Conservation (phyloP, 2,113 vertebrate genomes). For the Falco punctatus region DNA sequence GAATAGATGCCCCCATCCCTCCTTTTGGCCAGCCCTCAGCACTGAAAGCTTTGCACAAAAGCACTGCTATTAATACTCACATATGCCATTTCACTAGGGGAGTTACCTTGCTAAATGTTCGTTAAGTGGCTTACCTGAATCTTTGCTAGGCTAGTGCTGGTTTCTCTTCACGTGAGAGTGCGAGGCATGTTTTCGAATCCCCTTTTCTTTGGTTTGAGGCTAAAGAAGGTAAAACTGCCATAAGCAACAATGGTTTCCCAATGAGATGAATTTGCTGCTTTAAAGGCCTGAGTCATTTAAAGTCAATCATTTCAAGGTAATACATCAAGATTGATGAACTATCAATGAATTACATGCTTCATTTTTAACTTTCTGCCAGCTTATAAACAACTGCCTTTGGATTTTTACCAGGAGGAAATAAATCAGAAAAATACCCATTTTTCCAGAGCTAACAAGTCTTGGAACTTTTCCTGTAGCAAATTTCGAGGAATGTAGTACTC, state of each 20-base stretch:
- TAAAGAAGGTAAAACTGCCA: neutral
- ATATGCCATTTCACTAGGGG: neutral
- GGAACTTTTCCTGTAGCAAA: neutral
- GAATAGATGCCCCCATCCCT: neutral
- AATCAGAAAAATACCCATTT: neutral
- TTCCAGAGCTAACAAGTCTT: conserved; percentile 1
- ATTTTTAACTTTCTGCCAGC: neutral
- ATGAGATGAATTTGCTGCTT: neutral
- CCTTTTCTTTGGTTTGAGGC: neutral
- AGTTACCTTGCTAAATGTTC: neutral
- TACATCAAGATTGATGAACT: neutral
- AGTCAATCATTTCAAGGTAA: neutral
- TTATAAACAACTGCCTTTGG: neutral
- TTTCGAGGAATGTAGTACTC: neutral
- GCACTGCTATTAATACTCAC: neutral
- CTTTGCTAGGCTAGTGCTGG: neutral
- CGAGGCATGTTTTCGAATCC: neutral
- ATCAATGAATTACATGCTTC: neutral
- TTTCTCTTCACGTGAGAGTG: neutral
- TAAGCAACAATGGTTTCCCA: neutral
- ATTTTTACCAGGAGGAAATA: conserved; percentile 15
- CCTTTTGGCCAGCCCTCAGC: neutral
- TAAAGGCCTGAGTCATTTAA: neutral
- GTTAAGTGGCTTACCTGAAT: neutral
- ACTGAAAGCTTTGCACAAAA: neutral